Base-by-base conservation (phyloP, 2,113 vertebrate species). In the Salvelinus alpinus region DNA sequence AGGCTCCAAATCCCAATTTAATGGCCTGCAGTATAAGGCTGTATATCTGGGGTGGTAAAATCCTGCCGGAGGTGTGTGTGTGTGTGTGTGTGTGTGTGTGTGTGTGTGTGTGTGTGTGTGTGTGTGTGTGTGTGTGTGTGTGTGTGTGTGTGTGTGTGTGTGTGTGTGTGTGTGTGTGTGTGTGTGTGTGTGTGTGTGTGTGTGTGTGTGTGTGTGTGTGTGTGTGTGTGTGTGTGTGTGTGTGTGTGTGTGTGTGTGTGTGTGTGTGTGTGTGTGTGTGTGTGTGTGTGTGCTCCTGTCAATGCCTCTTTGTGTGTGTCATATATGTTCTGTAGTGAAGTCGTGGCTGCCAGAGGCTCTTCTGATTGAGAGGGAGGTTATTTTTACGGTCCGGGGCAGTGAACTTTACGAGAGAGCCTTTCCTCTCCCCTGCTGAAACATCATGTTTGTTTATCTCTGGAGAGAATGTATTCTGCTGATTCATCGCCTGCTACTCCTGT, bases 381-480 rank as follows among this genome's bases (percentile, higher is more conserved):
- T 72, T 6, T 91, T 91, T 90, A 92, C 78, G 84, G 88, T 92
- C 89, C 68, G 84, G 75, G 87, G 87, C 82, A 66, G 75, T 90
- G 84, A 91, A 91, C 91, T 93, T 92, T 92, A 93, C 78, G 84
- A 91, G 89, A 91, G 76, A 73, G 80, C 82, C 85, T 82, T 75
- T 78, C 74, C 85, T 78, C 47, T 80, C 80, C 88, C 38, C 78
- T 72, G 78, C 85, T 88, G 86, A 93, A 92, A 93, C 92, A 91
- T 88, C 87, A 87, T 87, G 90, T 91, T 92, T 93, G 91, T 91
- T 92, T 90, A 90, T 93, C 91, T 92, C 88, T 48, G 77, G 89
- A 85, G 91, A 86, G 86, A 88, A 93, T 93, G 92, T 91, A 91
- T 93, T 91, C 88, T 85, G 85, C 90, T 90, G 92, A 93, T 91